Base-by-base conservation (phyloP, 2,888 invertebrate species). In the Nezara viridula region DNA sequence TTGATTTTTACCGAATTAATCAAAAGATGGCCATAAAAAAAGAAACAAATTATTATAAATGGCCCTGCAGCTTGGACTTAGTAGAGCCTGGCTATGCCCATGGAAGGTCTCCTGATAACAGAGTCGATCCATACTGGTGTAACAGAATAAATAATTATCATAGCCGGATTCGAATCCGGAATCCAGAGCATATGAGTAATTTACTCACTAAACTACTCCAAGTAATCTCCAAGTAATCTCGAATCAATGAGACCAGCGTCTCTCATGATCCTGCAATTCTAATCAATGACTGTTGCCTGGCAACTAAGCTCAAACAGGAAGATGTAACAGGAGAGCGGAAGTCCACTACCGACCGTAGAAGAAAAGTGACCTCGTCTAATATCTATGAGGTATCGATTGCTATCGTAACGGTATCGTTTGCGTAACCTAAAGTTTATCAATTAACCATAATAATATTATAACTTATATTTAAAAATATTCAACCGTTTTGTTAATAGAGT, bases 301-400 rank as follows among this genome's bases (percentile, higher is more conserved):
- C 81, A 81, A 81, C 81, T n/a, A 14, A n/a, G 81, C 44, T 81
- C 81, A 81, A 81, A 81, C 81, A 81, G 81, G 81, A 81, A 81
- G 81, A 81, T 81, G 81, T n/a, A 81, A 81, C 12, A 47, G 44
- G 81, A 81, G 81, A 81, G 44, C 81, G 81, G 81, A 81, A 44
- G 44, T 81, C 81, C 44, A 81, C 81, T 44, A 44, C 44, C 24
- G 24, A 21, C 24, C 44, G 4, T 10, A n/a, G n/a, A 47, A 44
- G n/a, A 37, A 40, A 81, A 81, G 44, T 81, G 81, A 81, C 44
- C 81, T 47, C n/a, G n/a, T 40, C 77, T 77, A 40, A 77, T 77
- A 77, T 73, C 37, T 73, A 73, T 9, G 6, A 77, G 24, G 12
- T 12, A 77, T 77, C 73, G 21, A 77, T 81, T 19, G 37, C 19